Evolutionary conservation across 2,888 invertebrate genomes (phyloP), one percentile per base, ranked within the genome.

Genomic region (Meganola albula): DNA sequence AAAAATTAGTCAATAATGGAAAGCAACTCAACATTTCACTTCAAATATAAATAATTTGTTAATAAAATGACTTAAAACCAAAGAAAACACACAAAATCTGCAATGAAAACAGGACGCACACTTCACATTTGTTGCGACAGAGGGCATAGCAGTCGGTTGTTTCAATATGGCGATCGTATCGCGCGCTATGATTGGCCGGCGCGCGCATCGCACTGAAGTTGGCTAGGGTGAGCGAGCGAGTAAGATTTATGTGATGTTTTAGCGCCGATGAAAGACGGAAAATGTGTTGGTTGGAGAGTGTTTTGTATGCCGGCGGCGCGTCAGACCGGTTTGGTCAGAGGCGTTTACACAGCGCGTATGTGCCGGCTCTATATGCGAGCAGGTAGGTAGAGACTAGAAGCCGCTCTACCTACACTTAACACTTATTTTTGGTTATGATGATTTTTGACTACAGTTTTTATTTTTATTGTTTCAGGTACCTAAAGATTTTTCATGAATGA

Each of bases 131-230:
- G 67, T 74, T 74, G 49, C 48, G 60, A 54, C 63, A 82, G 85
- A 70, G 72, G 78, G 79, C 79, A 68, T 63, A 54, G 53, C 59
- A 38, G 59, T 69, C 65, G 71, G 56, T 44, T 55, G 53, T 63
- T 76, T 72, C 84, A 86, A 86, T 77, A 86, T 87, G 87, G 87
- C 87, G 83, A 79, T 77, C 70, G 53, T 41, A 58, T 49, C 57
- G 55, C 46, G 63, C 53, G 48, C 63, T 53, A 43, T 63, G 54
- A 83, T 83, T 82, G 82, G 85, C 42, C 58, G 53, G 31, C 44
- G 50, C 50, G 44, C 57, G 63, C 63, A 70, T 50, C 58, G 69
- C 40, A 46, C 50, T 77, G 82, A 82, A 83, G 83, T 84, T 84
- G 64, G 72, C 53, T 65, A 54, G 58, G 48, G 48, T 63, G 76